Conservation (phyloP, 2,888 invertebrate species). For the Drosophila mimetica region DNA sequence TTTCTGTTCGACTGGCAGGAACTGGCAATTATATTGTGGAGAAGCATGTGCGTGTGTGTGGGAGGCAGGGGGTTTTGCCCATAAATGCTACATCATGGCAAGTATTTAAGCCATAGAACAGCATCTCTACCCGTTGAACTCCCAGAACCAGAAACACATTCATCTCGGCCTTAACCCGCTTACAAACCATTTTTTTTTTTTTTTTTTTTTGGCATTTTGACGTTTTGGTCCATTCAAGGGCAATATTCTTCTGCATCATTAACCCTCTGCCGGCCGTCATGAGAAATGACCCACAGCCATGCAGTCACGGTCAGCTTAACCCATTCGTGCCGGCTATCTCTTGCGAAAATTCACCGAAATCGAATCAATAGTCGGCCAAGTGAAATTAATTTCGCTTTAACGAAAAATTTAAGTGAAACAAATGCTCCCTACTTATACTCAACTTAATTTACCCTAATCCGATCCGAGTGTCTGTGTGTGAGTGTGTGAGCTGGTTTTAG, state of each 20-base stretch:
- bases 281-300: conserved; percentile 29
- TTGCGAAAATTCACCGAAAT: conserved; percentile 6
- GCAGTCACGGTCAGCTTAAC: conserved; percentile 43
- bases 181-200: not conserved
- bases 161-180: conserved; percentile 28
- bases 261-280: conserved; percentile 39
- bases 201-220: not conserved
- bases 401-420: conserved; percentile 25
- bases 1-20: conserved; percentile 22
- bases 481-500: not conserved
- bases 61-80: not conserved
- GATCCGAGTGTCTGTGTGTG: not conserved
- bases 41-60: conserved; percentile 4
- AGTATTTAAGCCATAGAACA: conserved; percentile 29
- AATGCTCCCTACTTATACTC: conserved; percentile 13
- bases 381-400: conserved; percentile 37
- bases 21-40: conserved; percentile 54
- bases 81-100: conserved; percentile 52
- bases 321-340: conserved; percentile 7
- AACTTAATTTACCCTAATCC: conserved; percentile 22
- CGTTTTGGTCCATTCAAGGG: conserved; percentile 50
- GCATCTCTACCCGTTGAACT: not conserved
- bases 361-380: conserved; percentile 13
- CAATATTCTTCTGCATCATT: conserved; percentile 71
- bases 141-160: conserved; percentile 5